Base-by-base conservation (phyloP, 2,797 vertebrate species). In the Urophycis tenuis region DNA sequence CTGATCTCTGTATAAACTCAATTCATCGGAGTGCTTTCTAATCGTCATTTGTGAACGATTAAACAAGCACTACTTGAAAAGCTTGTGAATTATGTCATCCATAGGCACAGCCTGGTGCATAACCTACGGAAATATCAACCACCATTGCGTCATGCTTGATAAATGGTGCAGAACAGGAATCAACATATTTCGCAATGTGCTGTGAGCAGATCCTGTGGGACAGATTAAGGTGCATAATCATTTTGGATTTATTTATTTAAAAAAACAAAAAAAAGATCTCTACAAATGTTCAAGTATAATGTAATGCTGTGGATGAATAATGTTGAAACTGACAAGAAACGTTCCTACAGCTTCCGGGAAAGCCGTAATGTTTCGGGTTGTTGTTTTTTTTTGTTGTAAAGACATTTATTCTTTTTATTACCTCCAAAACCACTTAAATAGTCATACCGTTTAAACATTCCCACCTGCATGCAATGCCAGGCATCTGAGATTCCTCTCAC, bases 181-280 rank as follows among this genome's bases (percentile, higher is more conserved):
- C 74, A 78, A 19, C 74, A 80, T 77, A 78, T 67, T 71, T 81
- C 75, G 71, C 3, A 75, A 82, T 73, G 78, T 67, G 64, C 80
- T n/a, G n/a, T 39, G 75, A 81, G 86, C 22, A 30, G 76, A 83
- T 69, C 41, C 72, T 71, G 73, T 79, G 84, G 82, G 85, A 84
- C 82, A 79, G 83, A 84, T 71, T 70, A 80, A 82, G 79, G 77
- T 71, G 49, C 75, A 80, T 79, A 35, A 75, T 86, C 72, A 74
- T 84, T 87, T 82, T 75, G 75, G 41, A 79, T 82, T 71, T 86
- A 84, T 82, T 73, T 82, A n/a, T n/a, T n/a, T 17, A 81, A 86
- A 77, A 75, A 64, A n/a, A 73, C 53, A 14, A 33, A 32, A 45
- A 69, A 49, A 32, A 17, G 72, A 45, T 25, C 34, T 60, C 41